Conservation (phyloP, 2,888 invertebrate species). For the Dolomedes plantarius region DNA sequence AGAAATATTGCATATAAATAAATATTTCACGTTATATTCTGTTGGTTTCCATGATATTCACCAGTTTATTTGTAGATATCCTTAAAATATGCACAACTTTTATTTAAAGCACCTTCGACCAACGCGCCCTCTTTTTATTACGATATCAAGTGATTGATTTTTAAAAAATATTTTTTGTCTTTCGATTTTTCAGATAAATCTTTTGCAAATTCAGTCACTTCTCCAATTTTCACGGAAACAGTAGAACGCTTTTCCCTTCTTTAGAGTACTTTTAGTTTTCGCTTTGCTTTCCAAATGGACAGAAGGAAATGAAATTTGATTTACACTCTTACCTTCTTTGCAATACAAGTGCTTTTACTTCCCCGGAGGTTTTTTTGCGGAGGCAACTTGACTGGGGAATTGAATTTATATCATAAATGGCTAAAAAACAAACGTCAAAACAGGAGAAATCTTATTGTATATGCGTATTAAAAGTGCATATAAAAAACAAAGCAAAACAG, state of each 20-base stretch:
- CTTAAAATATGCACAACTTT: too few species aligned
- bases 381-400: neutral
- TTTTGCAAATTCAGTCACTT: constrained; percentile 6
- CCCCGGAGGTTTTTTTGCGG: neutral
- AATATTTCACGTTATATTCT: too few species aligned
- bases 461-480: neutral
- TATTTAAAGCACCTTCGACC: too few species aligned
- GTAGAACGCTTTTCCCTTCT: neutral
- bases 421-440: neutral
- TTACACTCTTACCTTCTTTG: neutral
- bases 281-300: neutral
- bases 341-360: neutral
- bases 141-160: too few species aligned
- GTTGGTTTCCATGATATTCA: too few species aligned
- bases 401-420: neutral
- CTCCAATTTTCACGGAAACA: constrained; percentile 1
- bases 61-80: too few species aligned
- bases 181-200: neutral
- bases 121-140: too few species aligned
- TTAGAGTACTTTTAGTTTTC: neutral
- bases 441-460: neutral
- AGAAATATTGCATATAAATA: too few species aligned
- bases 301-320: neutral
- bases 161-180: too few species aligned
- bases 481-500: neutral